Conservation (phyloP, 1,140 invertebrate genomes). For the Zaprionus nigranus region DNA sequence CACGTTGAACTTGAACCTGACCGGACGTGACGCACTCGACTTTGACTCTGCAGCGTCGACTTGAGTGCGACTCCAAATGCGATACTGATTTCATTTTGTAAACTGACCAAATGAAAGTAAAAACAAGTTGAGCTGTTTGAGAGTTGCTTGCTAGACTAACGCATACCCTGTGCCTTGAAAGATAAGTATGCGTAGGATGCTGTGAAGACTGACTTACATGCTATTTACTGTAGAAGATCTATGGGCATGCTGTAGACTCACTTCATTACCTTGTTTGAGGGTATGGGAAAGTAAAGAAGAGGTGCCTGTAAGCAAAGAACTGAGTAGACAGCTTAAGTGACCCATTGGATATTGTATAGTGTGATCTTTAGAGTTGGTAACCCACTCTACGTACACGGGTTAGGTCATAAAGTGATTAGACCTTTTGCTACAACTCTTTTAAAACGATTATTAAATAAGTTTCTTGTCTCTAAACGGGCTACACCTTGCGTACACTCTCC, state of each 20-base stretch:
- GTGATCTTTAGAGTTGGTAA: background rate
- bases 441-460: background rate
- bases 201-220: too few relatives aligned
- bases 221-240: too few relatives aligned
- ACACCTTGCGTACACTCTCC: background rate
- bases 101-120: slow-evolving; percentile 64
- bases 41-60: background rate
- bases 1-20: slow-evolving; percentile 76
- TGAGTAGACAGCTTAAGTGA: too few relatives aligned
- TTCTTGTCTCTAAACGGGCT: background rate
- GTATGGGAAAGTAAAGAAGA: too few relatives aligned
- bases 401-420: background rate
- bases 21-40: slow-evolving; percentile 56
- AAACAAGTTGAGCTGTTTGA: slow-evolving; percentile 33
- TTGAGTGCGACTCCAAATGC: background rate
- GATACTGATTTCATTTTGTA: slow-evolving; percentile 31
- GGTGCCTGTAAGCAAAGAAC: too few relatives aligned
- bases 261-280: too few relatives aligned
- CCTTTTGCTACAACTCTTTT: background rate
- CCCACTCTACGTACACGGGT: background rate
- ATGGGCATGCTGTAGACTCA: too few relatives aligned
- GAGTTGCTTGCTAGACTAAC: background rate
- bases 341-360: too few relatives aligned
- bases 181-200: background rate
- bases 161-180: slow-evolving; percentile 2